A percentile compares a stretch with the other conserved stretches of the same genome.
Conservation (phyloP, 35 echinoderm and acorn worm genomes). For the Heliocidaris tuberculata region DNA sequence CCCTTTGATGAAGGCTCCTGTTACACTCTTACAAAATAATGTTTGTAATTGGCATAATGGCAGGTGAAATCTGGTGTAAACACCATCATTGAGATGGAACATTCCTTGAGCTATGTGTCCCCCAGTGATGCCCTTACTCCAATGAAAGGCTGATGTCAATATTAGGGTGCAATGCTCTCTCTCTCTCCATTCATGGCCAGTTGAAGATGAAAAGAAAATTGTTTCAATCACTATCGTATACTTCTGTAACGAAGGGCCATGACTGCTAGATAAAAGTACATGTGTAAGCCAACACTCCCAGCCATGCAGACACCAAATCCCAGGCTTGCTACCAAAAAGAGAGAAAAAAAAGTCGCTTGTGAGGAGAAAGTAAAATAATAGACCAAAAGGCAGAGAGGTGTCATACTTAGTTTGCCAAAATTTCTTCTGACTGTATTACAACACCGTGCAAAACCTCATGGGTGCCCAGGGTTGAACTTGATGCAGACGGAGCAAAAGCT, state of each 20-base stretch:
- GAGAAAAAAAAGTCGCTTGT: not conserved
- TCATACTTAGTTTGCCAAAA: not conserved
- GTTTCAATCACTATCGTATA: not conserved
- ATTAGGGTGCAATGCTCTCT: conserved; percentile 16
- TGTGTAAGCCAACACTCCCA: not conserved
- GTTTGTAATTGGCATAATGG: not conserved
- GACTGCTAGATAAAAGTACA: conserved; percentile 17
- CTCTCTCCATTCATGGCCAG: not conserved
- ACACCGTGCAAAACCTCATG: not conserved
- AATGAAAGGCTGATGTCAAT: not conserved
- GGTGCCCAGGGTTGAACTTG: not conserved
- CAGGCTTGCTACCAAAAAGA: not conserved
- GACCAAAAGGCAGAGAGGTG: not conserved
- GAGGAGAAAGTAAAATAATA: not conserved
- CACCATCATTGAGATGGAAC: not conserved
- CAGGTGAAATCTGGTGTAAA: not conserved
- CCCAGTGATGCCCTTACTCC: not conserved
- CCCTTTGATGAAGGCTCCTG: not conserved
- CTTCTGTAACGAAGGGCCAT: not conserved
- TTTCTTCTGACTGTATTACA: conserved; percentile 12
- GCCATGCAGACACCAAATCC: conserved; percentile 7
- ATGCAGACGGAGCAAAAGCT: not conserved
- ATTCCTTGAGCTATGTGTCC: not conserved
- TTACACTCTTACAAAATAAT: not conserved
- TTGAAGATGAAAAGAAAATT: not conserved